phyloP scores from a whole-genome alignment of 1,140 invertebrate species.

The Drosophila melanica region DNA sequence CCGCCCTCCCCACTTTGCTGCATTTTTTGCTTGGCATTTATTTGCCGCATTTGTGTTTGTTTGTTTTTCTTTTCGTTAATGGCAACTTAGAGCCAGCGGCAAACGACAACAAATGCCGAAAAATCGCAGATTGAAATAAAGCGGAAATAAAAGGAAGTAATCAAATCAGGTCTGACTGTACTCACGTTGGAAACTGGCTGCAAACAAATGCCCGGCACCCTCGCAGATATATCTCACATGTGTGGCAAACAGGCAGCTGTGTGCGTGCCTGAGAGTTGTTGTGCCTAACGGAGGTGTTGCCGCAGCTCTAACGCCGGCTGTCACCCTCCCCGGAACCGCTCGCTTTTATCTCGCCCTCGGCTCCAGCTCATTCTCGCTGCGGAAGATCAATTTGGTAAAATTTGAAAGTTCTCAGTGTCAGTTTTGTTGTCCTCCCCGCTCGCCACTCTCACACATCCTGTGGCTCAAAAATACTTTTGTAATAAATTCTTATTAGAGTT shows the following conservation, averaged over 20 bases:
- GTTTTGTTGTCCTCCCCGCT: conserved; percentile 3
- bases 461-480: conserved; percentile 26
- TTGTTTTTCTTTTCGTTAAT: conserved; percentile 30
- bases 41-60: conserved; percentile 8
- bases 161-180: conserved; percentile 63
- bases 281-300: conserved; percentile 40
- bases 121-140: conserved; percentile 1
- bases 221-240: conserved; percentile 31
- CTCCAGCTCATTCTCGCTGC: conserved; percentile 8
- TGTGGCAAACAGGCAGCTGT: conserved; percentile 26
- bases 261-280: conserved; percentile 4
- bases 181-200: conserved; percentile 14
- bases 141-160: conserved; percentile 25
- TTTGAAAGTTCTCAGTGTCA: conserved; percentile 42
- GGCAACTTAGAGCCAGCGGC: conserved; percentile 14
- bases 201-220: conserved; percentile 41
- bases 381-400: conserved; percentile 69
- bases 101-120: conserved; percentile 16
- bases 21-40: conserved; percentile 21
- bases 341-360: conserved; percentile 11
- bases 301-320: no score
- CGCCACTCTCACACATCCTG: conserved; percentile 28
- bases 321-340: conserved; percentile 34
- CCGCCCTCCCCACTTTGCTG: not conserved
- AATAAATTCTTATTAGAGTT: conserved; percentile 72